These are phyloP conservation scores for Andrena haemorrhoa DNA, from an alignment of 2,888 invertebrate species.

Conservation along the genomic window DNA sequence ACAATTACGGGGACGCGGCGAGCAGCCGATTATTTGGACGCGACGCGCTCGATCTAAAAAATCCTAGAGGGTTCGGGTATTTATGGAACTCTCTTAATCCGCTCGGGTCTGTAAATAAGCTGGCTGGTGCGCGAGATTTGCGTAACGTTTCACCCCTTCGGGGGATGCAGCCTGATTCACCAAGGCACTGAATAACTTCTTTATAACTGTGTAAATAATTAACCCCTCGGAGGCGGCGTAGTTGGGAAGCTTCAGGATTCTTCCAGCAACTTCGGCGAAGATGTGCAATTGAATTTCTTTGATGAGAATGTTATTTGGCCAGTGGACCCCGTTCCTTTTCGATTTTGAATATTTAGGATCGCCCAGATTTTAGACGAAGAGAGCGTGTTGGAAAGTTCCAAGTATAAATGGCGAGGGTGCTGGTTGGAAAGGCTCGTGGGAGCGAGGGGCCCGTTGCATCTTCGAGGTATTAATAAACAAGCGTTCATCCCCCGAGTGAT, in stretches of 20 bases:
- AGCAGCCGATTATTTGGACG: neutral
- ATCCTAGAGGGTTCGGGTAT: neutral
- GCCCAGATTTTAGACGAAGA: too few species aligned
- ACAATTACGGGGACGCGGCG: neutral
- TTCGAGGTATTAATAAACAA: slow-evolving; percentile 60
- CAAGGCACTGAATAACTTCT: neutral
- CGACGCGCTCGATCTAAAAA: neutral
- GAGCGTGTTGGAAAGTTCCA: too few species aligned
- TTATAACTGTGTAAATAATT: too few species aligned
- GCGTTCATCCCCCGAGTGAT: slow-evolving; percentile 52
- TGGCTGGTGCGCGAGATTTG: neutral
- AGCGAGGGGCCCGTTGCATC: slow-evolving; percentile 26
- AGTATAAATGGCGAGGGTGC: too few species aligned
- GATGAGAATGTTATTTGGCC: too few species aligned
- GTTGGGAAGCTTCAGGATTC: too few species aligned
- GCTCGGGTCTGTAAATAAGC: neutral
- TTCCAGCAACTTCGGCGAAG: too few species aligned
- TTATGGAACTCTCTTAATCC: neutral
- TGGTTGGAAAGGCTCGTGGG: neutral
- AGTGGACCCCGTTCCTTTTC: too few species aligned
- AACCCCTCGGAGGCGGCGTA: too few species aligned
- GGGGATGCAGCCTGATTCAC: neutral
- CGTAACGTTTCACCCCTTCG: neutral
- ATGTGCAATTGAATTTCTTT: too few species aligned
- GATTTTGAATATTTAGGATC: too few species aligned